Base-by-base conservation (phyloP, 2,888 invertebrate genomes). In the Yponomeuta cagnagella region DNA sequence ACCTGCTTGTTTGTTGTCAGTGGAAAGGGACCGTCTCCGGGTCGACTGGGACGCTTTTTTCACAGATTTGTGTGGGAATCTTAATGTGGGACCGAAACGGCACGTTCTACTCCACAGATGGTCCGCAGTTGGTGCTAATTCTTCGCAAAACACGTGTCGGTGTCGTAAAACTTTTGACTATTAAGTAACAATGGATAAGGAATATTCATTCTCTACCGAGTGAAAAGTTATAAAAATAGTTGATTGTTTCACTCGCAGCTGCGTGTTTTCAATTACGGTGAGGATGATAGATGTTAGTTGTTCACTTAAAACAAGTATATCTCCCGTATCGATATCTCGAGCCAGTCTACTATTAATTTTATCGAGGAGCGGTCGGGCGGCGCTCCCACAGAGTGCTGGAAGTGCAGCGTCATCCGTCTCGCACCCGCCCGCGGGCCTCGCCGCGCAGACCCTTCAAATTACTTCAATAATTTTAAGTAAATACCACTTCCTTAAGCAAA, bases 1-100 rank as follows among this genome's bases (percentile, higher is more conserved):
- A 92, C 92, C 92, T 92, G 92, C 89, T 86, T 89, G 89, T 89
- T 90, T 92, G 91, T 90, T 89, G 87, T 88, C 82, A 83, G 86
- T 82, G 82, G 84, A 82, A 88, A 85, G 86, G 89, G 85, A 88
- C 84, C 33, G 48, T 63, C 43, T 12, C 63, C n/a, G 68, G 71
- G 82, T 82, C 81, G 83, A 82, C 80, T 77, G 74, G 79, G 82
- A 86, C 86, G 86, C 86, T 90, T 87, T 86, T 86, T 84, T 87
- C 86, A 85, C 82, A 85, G 88, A 88, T 89, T 89, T 88, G 84
- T 90, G 90, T 91, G 92, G 90, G 91, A 91, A 91, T 90, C 89
- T 89, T 88, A 89, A 90, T 89, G 87, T 82, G 82, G 78, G 78
- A 80, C 83, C 82, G 79, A 85, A 89, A 87, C 81, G 91, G 92